Evolutionary conservation across 2,888 invertebrate species (phyloP).

Genomic region (Perizoma affinitatum): DNA sequence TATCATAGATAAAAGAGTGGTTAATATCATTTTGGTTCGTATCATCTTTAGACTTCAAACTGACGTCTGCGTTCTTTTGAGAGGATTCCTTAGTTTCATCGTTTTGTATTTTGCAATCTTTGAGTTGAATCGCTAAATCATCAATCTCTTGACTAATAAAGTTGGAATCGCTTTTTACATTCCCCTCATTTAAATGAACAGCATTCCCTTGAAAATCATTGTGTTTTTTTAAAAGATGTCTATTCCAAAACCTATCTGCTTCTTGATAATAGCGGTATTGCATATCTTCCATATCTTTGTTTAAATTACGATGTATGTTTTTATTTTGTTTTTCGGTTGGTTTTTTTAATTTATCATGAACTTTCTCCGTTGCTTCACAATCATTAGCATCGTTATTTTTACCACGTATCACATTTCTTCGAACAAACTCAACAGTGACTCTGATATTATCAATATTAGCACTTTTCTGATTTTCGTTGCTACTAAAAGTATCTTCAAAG

Average conservation of each 20-base stretch:
- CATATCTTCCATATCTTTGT: conserved; percentile 12
- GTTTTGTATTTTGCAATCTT: conserved; percentile 11
- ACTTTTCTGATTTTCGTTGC: neutral
- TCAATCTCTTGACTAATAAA: neutral
- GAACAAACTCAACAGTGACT: neutral
- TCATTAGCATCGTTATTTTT: no score
- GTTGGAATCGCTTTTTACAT: neutral
- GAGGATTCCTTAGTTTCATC: conserved; percentile 3
- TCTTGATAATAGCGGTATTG: conserved; percentile 21
- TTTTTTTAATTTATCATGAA: neutral
- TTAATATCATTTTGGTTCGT: no score
- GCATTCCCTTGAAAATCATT: neutral
- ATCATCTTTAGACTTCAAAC: neutral
- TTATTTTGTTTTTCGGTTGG: conserved; percentile 5
- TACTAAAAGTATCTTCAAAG: conserved; percentile 2
- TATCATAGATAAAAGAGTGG: no score
- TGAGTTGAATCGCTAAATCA: conserved; percentile 12
- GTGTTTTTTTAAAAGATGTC: neutral
- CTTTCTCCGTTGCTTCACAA: neutral
- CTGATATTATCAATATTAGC: neutral
- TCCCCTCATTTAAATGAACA: neutral
- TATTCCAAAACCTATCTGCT: conserved; percentile 24
- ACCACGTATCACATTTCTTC: neutral
- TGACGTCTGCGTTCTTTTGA: conserved; percentile 2
- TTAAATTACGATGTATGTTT: conserved; percentile 7